phyloP scores from a whole-genome alignment of 2,888 invertebrate species.

The Melieria omissa region DNA sequence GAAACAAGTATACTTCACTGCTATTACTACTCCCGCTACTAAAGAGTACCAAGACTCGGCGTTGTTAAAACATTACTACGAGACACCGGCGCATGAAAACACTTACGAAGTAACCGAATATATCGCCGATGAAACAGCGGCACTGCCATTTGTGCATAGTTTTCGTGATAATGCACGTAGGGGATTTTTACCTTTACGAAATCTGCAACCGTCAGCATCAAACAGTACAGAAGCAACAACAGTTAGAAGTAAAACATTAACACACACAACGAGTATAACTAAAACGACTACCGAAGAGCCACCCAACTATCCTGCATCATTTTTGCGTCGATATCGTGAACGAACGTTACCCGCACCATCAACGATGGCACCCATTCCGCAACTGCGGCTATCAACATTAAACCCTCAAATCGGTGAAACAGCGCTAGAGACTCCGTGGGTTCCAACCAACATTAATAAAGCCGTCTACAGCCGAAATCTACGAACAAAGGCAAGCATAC shows the following conservation, averaged over 20 bases:
- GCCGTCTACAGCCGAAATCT: constrained; percentile 36
- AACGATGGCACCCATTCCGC: constrained; percentile 20
- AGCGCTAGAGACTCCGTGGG: constrained; percentile 31
- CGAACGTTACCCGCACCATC: constrained; percentile 43
- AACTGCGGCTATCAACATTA: neutral
- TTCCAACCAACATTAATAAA: constrained; percentile 37
- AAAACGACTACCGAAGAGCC: constrained; percentile 26
- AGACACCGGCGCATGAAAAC: constrained; percentile 17
- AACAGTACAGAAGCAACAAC: constrained; percentile 30
- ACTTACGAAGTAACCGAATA: constrained; percentile 63
- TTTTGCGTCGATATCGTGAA: constrained; percentile 54
- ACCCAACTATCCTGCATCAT: constrained; percentile 41
- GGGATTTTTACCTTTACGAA: constrained; percentile 26
- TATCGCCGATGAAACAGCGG: constrained; percentile 56
- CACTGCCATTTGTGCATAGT: constrained; percentile 39
- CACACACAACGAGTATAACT: constrained; percentile 17
- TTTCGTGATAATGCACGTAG: constrained; percentile 41
- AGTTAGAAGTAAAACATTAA: neutral
- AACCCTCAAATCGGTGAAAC: neutral
- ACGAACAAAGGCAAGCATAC: constrained; percentile 43
- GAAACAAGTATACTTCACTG: constrained; percentile 45
- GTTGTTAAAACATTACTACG: neutral
- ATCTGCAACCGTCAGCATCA: constrained; percentile 10
- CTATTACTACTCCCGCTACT: constrained; percentile 26
- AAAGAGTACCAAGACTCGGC: constrained; percentile 25